A percentile compares a stretch with the other conserved stretches of the same genome.
Conservation (phyloP, 2,113 vertebrate species). For the Penelope pileata region DNA sequence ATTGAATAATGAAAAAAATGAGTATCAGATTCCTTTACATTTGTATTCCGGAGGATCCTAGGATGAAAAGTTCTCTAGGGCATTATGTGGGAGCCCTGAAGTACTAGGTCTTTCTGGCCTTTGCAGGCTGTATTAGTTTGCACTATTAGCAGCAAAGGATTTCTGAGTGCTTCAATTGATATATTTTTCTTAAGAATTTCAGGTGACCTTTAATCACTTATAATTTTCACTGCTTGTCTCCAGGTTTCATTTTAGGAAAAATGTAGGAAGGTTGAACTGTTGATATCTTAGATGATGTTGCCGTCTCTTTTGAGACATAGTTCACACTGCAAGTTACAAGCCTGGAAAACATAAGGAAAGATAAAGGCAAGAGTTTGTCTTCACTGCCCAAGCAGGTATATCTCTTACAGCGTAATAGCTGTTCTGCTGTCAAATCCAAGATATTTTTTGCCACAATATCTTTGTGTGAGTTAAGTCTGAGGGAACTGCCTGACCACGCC, state of each 20-base stretch:
- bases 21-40: neutral
- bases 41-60: neutral
- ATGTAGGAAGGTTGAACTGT: neutral
- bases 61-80: neutral
- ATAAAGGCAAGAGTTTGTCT: neutral
- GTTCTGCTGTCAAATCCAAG: neutral
- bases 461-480: neutral
- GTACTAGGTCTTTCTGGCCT: neutral
- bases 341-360: neutral
- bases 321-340: neutral
- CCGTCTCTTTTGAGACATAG: neutral
- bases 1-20: neutral
- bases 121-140: neutral
- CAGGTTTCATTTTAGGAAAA: neutral
- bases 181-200: neutral
- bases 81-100: neutral
- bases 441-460: neutral
- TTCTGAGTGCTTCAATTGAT: neutral
- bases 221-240: neutral
- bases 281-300: neutral
- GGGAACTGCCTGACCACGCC: neutral
- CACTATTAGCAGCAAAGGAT: neutral
- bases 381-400: neutral
- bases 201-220: neutral
- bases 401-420: neutral